phyloP scores from a whole-genome alignment of 2,888 invertebrate species.

The Crossocerus cetratus region DNA sequence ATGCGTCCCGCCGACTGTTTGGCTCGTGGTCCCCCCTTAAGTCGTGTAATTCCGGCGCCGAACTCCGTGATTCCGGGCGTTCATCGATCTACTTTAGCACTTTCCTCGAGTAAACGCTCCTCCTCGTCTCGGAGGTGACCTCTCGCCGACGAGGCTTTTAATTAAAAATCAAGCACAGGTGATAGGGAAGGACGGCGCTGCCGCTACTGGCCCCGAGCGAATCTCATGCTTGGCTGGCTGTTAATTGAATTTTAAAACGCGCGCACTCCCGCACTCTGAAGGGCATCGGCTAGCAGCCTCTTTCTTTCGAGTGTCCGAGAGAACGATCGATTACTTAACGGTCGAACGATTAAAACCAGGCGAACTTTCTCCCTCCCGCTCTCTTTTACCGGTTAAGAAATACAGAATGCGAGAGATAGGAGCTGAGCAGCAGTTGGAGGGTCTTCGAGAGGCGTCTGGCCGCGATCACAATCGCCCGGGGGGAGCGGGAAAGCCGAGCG shows the following conservation, averaged over 20 bases:
- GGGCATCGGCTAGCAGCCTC: too few species aligned
- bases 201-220: not conserved
- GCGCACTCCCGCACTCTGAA: too few species aligned
- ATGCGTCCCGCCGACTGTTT: conserved; percentile 36
- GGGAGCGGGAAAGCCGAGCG: conserved; percentile 1
- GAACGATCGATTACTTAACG: too few species aligned
- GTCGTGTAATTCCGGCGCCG: conserved; percentile 17
- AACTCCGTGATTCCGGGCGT: conserved; percentile 23
- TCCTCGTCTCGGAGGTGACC: conserved; percentile 14
- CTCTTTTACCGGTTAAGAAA: too few species aligned
- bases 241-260: conserved; percentile 8
- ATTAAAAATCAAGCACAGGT: conserved; percentile 35
- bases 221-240: not conserved
- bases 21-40: conserved; percentile 22
- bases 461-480: not conserved
- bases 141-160: conserved; percentile 20
- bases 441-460: too few species aligned
- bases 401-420: too few species aligned
- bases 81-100: conserved; percentile 34
- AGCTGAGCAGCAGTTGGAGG: too few species aligned
- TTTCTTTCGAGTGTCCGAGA: too few species aligned
- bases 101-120: conserved; percentile 39
- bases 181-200: not conserved
- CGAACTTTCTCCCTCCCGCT: too few species aligned
- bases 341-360: too few species aligned